A percentile compares a stretch with the other conserved stretches of the same genome.
Conservation (phyloP, 2,113 vertebrate species). For the Urocolius indicus region DNA sequence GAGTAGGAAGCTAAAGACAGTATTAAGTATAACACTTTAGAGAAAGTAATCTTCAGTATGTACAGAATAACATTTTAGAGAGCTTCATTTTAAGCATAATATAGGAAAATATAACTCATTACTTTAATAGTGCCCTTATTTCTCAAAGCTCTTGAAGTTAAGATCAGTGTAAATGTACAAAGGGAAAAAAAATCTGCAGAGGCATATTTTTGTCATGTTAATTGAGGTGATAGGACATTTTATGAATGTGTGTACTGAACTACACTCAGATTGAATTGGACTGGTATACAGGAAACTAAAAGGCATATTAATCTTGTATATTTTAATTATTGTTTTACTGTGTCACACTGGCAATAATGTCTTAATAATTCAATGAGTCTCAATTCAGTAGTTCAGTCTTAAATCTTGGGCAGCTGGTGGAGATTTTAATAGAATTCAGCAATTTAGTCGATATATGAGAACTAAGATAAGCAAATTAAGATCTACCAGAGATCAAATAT, state of each 20-base stretch:
- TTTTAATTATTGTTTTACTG: constrained; percentile 52
- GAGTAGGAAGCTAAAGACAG: background rate
- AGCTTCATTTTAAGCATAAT: background rate
- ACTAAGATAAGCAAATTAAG: constrained; percentile 62
- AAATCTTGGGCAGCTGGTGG: constrained; percentile 55
- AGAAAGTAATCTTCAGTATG: background rate
- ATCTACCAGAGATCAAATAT: constrained; percentile 49
- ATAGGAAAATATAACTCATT: background rate
- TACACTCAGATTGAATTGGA: background rate
- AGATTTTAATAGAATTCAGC: constrained; percentile 66
- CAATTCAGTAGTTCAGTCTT: constrained; percentile 51
- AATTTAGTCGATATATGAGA: constrained; percentile 42
- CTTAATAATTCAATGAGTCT: constrained; percentile 57
- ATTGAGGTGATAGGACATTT: background rate
- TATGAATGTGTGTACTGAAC: background rate
- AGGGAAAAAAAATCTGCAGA: background rate
- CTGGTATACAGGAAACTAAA: background rate
- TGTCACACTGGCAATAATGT: constrained; percentile 17
- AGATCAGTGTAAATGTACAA: background rate
- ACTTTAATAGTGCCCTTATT: background rate
- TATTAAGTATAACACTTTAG: background rate
- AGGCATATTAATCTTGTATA: constrained; percentile 21
- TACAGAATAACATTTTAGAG: background rate
- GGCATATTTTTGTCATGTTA: background rate
- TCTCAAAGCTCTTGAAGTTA: background rate